Conservation (phyloP, 2,113 vertebrate genomes). For the Corvus hawaiiensis region DNA sequence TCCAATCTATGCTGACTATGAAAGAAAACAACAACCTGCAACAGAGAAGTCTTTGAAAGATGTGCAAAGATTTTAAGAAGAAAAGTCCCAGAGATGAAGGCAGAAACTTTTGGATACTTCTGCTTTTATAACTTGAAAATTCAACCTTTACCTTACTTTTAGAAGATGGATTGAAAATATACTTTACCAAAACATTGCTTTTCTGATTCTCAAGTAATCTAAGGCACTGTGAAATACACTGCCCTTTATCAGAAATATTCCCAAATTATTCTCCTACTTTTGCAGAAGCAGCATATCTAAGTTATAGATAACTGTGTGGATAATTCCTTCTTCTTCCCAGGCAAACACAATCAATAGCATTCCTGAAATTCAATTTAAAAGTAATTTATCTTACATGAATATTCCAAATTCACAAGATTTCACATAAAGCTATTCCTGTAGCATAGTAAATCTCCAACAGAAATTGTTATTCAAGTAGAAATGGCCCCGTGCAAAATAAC, state of each 20-base stretch:
- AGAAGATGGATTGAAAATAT: not conserved
- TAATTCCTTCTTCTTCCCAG: constrained; percentile 65
- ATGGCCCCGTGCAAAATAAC: constrained; percentile 20
- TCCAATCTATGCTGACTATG: not conserved
- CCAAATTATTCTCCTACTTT: constrained; percentile 26
- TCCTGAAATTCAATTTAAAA: constrained; percentile 71
- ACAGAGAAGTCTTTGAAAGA: not conserved
- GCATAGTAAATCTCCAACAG: constrained; percentile 51
- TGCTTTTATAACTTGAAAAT: not conserved
- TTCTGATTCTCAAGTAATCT: constrained; percentile 22
- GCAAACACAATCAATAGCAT: constrained; percentile 61
- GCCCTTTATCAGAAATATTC: constrained; percentile 62
- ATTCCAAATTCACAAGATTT: constrained; percentile 66
- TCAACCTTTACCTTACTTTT: not conserved
- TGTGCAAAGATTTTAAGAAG: not conserved
- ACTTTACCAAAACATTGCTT: constrained; percentile 22
- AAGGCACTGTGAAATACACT: constrained; percentile 10
- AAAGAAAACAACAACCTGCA: not conserved
- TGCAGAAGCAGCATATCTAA: constrained; percentile 61
- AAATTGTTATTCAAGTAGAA: constrained; percentile 55
- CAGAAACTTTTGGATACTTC: not conserved
- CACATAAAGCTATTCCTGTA: constrained; percentile 43
- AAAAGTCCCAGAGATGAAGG: not conserved
- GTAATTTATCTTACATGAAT: constrained; percentile 68
- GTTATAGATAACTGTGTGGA: constrained; percentile 57